A percentile compares a stretch with the other conserved stretches of the same genome.
Evolutionary conservation across 2,888 invertebrate genomes (phyloP).

Genomic region (Caenorhabditis sp.): DNA sequence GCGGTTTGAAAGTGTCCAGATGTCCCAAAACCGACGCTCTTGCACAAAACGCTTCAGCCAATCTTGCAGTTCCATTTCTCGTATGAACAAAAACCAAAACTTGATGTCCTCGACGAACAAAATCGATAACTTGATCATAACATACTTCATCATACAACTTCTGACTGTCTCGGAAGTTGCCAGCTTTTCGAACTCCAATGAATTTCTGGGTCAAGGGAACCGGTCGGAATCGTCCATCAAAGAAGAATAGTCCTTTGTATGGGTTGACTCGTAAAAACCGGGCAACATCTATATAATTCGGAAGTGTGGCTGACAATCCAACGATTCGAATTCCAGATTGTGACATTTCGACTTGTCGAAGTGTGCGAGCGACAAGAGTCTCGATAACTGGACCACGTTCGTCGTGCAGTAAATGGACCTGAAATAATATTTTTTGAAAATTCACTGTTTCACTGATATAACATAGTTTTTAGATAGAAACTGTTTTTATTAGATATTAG

Average conservation of each 20-base stretch:
- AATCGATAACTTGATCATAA: constrained; percentile 87
- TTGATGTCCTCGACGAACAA: constrained; percentile 89
- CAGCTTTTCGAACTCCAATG: constrained; percentile 56
- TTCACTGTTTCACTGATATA: no score
- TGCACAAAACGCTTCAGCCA: constrained; percentile 85
- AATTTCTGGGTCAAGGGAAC: constrained; percentile 75
- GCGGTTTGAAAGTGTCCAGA: not conserved
- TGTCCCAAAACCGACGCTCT: constrained; percentile 76
- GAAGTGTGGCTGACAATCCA: constrained; percentile 84
- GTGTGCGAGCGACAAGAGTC: constrained; percentile 91
- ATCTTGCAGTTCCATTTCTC: constrained; percentile 90
- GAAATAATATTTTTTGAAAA: no score
- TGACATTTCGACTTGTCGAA: constrained; percentile 80
- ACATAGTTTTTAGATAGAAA: no score
- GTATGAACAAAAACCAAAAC: constrained; percentile 87
- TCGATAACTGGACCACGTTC: constrained; percentile 97
- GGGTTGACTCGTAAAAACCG: constrained; percentile 91
- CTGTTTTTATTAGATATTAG: no score
- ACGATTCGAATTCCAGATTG: constrained; percentile 90
- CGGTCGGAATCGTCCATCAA: constrained; percentile 85
- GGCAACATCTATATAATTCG: constrained; percentile 96
- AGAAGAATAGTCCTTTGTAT: constrained; percentile 76
- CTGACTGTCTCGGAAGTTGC: constrained; percentile 41
- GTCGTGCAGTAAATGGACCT: constrained; percentile 86
- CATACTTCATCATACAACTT: constrained; percentile 74